Conservation (phyloP, 2,888 invertebrate genomes). For the Itoplectis maculator region DNA sequence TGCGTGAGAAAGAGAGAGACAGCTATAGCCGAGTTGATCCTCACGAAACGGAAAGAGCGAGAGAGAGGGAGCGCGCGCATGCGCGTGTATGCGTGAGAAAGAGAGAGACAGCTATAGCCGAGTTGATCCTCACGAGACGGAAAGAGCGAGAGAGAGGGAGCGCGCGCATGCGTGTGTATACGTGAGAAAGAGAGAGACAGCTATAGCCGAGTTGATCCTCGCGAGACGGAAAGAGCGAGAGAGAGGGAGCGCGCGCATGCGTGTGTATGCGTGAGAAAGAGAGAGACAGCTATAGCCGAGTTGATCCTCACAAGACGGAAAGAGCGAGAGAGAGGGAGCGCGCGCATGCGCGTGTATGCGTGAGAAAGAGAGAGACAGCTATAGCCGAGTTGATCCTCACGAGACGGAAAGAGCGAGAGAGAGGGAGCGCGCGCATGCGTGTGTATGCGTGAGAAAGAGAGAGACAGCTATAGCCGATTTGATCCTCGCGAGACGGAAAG, state of each 20-base stretch:
- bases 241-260: background rate
- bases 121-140: too few relatives aligned
- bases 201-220: too few relatives aligned
- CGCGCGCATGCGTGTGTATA: background rate
- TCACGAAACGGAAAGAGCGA: conserved; percentile 5
- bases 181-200: background rate
- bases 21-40: too few relatives aligned
- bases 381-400: too few relatives aligned
- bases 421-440: too few relatives aligned
- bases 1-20: background rate
- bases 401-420: too few relatives aligned
- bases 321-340: conserved; percentile 6
- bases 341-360: too few relatives aligned
- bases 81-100: background rate
- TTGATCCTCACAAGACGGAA: too few relatives aligned
- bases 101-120: background rate
- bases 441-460: too few relatives aligned
- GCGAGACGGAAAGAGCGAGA: conserved; percentile 8
- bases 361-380: too few relatives aligned
- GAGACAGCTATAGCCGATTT: too few relatives aligned
- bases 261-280: background rate
- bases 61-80: background rate
- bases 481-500: too few relatives aligned
- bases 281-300: background rate
- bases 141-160: conserved; percentile 10